phyloP scores from a whole-genome alignment of 2,888 invertebrate species.

The Torymus auratus region DNA sequence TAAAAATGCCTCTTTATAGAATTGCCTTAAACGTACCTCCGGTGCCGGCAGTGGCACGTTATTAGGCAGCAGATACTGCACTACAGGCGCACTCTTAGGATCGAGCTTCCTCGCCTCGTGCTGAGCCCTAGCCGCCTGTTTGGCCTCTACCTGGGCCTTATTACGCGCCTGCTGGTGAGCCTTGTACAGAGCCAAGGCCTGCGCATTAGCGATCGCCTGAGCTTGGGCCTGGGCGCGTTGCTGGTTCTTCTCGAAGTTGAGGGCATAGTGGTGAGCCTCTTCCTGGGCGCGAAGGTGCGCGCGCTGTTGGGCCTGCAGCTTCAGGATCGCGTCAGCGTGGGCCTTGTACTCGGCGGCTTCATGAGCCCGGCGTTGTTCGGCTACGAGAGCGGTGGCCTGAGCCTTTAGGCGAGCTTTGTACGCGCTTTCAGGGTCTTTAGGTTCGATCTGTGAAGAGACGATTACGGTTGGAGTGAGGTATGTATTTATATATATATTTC shows the following conservation, averaged over 20 bases:
- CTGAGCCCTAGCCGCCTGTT: slow-evolving; percentile 69
- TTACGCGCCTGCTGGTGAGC: slow-evolving; percentile 68
- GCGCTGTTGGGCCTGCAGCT: slow-evolving; percentile 72
- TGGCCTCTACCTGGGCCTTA: slow-evolving; percentile 71
- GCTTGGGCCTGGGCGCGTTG: slow-evolving; percentile 72
- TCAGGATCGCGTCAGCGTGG: slow-evolving; percentile 72
- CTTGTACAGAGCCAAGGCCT: slow-evolving; percentile 72
- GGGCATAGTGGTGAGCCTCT: slow-evolving; percentile 70
- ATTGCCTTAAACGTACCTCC: slow-evolving; percentile 37
- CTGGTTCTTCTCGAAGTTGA: slow-evolving; percentile 73
- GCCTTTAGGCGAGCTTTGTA: slow-evolving; percentile 71
- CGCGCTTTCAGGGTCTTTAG: slow-evolving; percentile 70
- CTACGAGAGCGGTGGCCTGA: slow-evolving; percentile 69
- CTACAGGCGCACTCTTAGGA: slow-evolving; percentile 69
- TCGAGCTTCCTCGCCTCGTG: slow-evolving; percentile 68
- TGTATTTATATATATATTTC: no score
- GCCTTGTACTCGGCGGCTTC: slow-evolving; percentile 73
- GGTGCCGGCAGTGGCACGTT: slow-evolving; percentile 62
- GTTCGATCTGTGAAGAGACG: slow-evolving; percentile 60
- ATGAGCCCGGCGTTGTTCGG: slow-evolving; percentile 72
- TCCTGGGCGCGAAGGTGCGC: slow-evolving; percentile 73
- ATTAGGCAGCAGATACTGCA: slow-evolving; percentile 70
- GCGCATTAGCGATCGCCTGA: slow-evolving; percentile 73
- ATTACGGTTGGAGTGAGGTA: no score
- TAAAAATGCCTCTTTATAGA: no score